These are phyloP conservation scores for Ips typographus DNA, from an alignment of 1,140 invertebrate genomes.

Conservation along the genomic window DNA sequence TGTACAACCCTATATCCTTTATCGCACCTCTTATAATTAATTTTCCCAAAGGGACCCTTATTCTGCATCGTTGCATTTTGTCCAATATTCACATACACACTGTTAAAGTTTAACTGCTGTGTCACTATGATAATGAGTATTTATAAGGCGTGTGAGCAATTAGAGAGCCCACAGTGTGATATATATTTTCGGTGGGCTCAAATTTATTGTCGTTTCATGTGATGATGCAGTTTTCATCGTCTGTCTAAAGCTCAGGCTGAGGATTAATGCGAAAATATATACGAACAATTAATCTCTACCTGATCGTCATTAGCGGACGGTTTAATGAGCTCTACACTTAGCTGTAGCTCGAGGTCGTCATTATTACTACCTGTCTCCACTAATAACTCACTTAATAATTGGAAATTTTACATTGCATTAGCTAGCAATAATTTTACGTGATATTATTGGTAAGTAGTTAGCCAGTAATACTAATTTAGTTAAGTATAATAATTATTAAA, in stretches of 20 bases:
- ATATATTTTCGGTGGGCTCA: not conserved
- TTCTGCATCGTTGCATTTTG: conserved; percentile 52
- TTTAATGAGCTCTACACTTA: too few species aligned
- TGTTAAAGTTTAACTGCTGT: conserved; percentile 37
- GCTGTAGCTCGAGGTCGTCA: too few species aligned
- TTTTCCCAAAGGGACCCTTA: conserved; percentile 54
- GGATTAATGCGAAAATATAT: too few species aligned
- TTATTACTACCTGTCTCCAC: too few species aligned
- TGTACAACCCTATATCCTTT: conserved; percentile 51
- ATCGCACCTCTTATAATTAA: conserved; percentile 37
- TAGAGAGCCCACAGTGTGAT: conserved; percentile 7
- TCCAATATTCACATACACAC: conserved; percentile 43
- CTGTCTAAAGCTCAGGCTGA: not conserved
- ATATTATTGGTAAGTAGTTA: conserved; percentile 12
- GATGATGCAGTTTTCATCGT: conserved; percentile 6
- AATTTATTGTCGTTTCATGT: conserved; percentile 7
- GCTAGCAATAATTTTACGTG: not conserved
- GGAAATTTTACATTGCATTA: not conserved
- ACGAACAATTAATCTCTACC: too few species aligned
- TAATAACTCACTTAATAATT: not conserved
- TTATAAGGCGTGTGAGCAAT: conserved; percentile 31
- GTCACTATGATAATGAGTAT: conserved; percentile 37
- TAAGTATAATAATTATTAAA: too few species aligned
- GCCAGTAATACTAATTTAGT: not conserved
- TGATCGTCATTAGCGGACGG: too few species aligned